Conservation (phyloP, 2,888 invertebrate genomes). For the Cheilosia impressa region DNA sequence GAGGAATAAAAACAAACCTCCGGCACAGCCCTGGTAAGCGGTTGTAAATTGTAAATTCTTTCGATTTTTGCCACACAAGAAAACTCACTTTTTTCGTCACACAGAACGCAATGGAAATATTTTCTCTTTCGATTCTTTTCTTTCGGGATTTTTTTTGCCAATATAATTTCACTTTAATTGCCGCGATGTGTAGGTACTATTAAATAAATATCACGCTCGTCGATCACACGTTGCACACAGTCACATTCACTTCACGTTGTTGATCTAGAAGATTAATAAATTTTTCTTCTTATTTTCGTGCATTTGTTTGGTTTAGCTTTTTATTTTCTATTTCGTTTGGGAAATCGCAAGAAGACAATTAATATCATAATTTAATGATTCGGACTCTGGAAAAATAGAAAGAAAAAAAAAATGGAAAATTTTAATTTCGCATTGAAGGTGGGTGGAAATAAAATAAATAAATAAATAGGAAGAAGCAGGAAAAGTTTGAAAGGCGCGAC, state of each 20-base stretch:
- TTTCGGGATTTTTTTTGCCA: constrained; percentile 32
- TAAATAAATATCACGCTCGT: constrained; percentile 50
- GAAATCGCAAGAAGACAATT: constrained; percentile 50
- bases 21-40: not conserved
- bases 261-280: not conserved
- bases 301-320: constrained; percentile 18
- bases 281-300: constrained; percentile 8
- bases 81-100: constrained; percentile 57
- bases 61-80: constrained; percentile 28
- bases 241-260: constrained; percentile 32
- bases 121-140: constrained; percentile 47
- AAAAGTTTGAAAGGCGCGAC: constrained; percentile 27
- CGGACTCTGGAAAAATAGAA: constrained; percentile 51
- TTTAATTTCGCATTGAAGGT: constrained; percentile 15
- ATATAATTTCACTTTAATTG: constrained; percentile 74
- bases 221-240: constrained; percentile 34
- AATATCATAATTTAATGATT: constrained; percentile 59
- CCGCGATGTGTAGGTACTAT: constrained; percentile 33
- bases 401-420: constrained; percentile 42
- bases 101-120: constrained; percentile 54
- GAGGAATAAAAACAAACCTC: not conserved
- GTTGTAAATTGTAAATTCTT: constrained; percentile 13
- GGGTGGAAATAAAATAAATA: not conserved
- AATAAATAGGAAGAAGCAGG: constrained; percentile 45
- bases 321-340: constrained; percentile 8